Conservation (phyloP, 2,888 invertebrate genomes). For the Epiblema foenella region DNA sequence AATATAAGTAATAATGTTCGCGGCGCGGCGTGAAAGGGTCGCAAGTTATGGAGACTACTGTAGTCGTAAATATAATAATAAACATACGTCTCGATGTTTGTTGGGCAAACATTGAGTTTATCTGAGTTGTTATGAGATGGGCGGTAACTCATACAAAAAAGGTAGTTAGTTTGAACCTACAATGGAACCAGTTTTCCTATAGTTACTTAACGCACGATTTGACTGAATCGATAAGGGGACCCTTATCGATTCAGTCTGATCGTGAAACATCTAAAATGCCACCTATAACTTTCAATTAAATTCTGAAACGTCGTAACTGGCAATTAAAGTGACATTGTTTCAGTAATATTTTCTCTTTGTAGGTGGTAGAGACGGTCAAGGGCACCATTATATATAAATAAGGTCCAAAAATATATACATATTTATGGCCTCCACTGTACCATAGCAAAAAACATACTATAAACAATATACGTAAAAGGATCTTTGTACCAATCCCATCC, state of each 20-base stretch:
- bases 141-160: conserved; percentile 29
- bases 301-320: background rate
- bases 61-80: conserved; percentile 45
- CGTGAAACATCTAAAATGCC: background rate
- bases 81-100: conserved; percentile 55
- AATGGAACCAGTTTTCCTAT: conserved; percentile 24
- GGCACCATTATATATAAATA: too few species aligned
- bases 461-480: background rate
- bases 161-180: conserved; percentile 12
- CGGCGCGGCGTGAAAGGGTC: conserved; percentile 64
- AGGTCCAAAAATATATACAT: too few species aligned
- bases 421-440: too few species aligned
- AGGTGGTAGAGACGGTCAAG: too few species aligned
- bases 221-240: too few species aligned
- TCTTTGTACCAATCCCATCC: background rate
- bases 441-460: background rate
- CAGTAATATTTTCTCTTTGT: too few species aligned
- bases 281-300: background rate
- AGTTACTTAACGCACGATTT: background rate
- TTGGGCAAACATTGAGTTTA: conserved; percentile 43
- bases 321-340: background rate
- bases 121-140: conserved; percentile 39
- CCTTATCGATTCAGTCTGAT: background rate
- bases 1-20: conserved; percentile 70
- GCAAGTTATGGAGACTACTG: conserved; percentile 49